Base-by-base conservation (phyloP, 2,888 invertebrate genomes). In the Sceliomorpha sp. region DNA sequence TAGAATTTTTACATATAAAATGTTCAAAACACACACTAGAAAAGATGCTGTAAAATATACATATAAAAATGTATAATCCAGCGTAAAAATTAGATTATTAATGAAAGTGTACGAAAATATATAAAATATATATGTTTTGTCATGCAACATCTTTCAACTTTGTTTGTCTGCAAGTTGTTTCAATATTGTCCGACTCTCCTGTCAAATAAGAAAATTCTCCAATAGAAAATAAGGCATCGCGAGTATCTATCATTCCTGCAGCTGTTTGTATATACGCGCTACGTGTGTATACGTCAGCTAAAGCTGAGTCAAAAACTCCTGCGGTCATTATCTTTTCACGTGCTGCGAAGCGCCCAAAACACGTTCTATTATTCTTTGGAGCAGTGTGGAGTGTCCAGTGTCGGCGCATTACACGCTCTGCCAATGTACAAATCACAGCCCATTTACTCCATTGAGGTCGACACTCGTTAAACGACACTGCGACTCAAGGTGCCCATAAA, bases 341-440 rank as follows among this genome's bases (percentile, higher is more conserved):
- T 70, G 56, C 63, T 55, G 63, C 73, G 74, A 74, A 72, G 73
- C 76, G 78, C 77, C 79, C 81, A 82, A 84, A 84, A 85, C 83
- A 85, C 59, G 80, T 37, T 50, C 76, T 60, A 81, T 84, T 85
- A 80, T 82, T 78, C 70, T 40, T 31, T 62, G 59, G 55, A 40
- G 31, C 36, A 34, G 27, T 24, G 53, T 63, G 67, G 73, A 72
- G 72, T 72, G 70, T 77, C 76, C 74, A 76, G 73, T 77, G 76
- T 78, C 74, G 76, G 67, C 74, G 73, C 79, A 79, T 81, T 77
- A 76, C 78, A 71, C 71, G 73, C 77, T 72, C 74, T 72, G 79
- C 77, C 81, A 74, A 80, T 76, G 82, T 85, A 86, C 85, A 86
- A 86, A 86, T 86, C 85, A 86, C 83, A 78, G 84, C 66, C 85